A percentile compares a stretch with the other conserved stretches of the same genome.
phyloP scores from a whole-genome alignment of 2,888 invertebrate genomes.

The Euspilapteryx auroguttella region DNA sequence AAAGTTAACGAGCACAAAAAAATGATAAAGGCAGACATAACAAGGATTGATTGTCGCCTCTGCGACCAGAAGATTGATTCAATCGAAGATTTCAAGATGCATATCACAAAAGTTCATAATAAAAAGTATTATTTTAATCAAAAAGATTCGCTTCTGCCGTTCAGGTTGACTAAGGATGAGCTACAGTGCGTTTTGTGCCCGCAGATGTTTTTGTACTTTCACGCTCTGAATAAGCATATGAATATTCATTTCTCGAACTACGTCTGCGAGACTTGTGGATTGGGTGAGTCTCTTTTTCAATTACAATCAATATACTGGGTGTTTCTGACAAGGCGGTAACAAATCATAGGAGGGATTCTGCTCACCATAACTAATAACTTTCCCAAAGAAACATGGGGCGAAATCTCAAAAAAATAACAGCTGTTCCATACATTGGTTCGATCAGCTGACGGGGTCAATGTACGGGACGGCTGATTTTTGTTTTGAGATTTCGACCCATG shows the following conservation, averaged over 20 bases:
- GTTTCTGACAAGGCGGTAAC: too few species aligned
- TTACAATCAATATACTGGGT: too few species aligned
- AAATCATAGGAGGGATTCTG: too few species aligned
- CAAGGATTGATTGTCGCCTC: conserved; percentile 34
- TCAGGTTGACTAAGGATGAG: conserved; percentile 22
- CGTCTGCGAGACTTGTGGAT: too few species aligned
- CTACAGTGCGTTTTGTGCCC: conserved; percentile 32
- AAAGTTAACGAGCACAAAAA: conserved; percentile 36
- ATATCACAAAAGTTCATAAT: conserved; percentile 22
- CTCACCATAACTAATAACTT: too few species aligned
- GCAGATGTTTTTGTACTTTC: conserved; percentile 30
- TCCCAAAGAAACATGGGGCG: too few species aligned
- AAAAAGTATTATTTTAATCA: conserved; percentile 33
- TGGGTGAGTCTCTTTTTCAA: too few species aligned
- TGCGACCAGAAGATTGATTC: conserved; percentile 21
- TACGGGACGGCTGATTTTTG: too few species aligned
- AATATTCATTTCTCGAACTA: conserved; percentile 43
- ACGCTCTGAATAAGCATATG: conserved; percentile 47
- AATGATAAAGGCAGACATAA: conserved; percentile 42
- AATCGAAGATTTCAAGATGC: conserved; percentile 29
- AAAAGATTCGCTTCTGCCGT: conserved; percentile 33
- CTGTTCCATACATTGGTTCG: too few species aligned
- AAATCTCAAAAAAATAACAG: too few species aligned
- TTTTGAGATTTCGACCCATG: too few species aligned
- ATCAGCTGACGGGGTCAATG: too few species aligned